These are phyloP conservation scores for Salvelinus alpinus DNA, from an alignment of 2,113 vertebrate genomes.

Conservation along the genomic window DNA sequence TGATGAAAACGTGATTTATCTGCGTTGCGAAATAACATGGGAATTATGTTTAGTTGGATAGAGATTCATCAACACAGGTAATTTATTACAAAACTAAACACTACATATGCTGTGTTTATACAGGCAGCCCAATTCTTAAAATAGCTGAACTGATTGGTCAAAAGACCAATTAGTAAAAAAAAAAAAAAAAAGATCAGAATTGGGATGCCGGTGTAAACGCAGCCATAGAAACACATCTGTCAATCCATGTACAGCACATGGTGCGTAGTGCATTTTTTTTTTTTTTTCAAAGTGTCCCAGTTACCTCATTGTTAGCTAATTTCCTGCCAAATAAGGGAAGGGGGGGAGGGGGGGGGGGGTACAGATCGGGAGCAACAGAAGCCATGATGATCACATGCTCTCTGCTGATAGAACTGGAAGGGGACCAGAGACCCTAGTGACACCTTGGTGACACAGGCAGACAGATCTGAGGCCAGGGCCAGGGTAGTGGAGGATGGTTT, in stretches of 20 bases:
- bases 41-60: no score
- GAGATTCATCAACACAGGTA: no score
- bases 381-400: not conserved
- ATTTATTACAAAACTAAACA: no score
- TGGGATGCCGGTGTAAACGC: no score
- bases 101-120: no score
- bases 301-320: not conserved
- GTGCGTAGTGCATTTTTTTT: not conserved
- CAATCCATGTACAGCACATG: not conserved
- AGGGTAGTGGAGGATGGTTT: not conserved
- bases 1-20: no score
- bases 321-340: not conserved
- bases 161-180: no score
- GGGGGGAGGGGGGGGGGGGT: not conserved
- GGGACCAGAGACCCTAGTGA: not conserved
- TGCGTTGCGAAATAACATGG: no score
- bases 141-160: no score
- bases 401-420: not conserved
- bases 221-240: no score
- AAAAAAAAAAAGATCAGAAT: no score
- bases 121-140: no score
- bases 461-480: not conserved
- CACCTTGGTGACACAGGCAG: not conserved
- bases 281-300: not conserved
- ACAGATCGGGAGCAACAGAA: not conserved